Percentiles rank a stretch among this genome's conserved stretches.
Conservation (phyloP, 2,888 invertebrate genomes). For the Crioceris asparagi region DNA sequence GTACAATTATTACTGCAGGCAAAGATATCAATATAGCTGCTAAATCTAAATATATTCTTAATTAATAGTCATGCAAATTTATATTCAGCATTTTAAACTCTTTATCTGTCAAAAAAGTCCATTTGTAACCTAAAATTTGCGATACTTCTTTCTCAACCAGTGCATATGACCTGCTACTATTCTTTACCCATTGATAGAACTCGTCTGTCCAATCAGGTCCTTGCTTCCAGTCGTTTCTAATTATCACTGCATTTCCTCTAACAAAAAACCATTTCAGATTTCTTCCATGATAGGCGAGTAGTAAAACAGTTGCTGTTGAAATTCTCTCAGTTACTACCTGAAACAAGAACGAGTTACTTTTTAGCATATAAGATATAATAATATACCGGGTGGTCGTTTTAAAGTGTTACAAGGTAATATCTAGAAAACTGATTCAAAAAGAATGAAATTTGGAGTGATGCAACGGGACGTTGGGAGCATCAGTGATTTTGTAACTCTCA, state of each 20-base stretch:
- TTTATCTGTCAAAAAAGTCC: slow-evolving; percentile 56
- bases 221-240: slow-evolving; percentile 58
- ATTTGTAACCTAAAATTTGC: slow-evolving; percentile 52
- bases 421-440: too few relatives aligned
- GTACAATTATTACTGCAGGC: too few relatives aligned
- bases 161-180: slow-evolving; percentile 51
- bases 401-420: too few relatives aligned
- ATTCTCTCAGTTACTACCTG: slow-evolving; percentile 64
- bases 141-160: slow-evolving; percentile 57
- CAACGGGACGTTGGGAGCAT: too few relatives aligned
- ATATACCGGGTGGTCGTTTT: too few relatives aligned
- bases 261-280: slow-evolving; percentile 53
- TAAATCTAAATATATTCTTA: too few relatives aligned
- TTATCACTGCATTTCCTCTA: slow-evolving; percentile 59
- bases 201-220: slow-evolving; percentile 56
- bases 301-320: slow-evolving; percentile 63
- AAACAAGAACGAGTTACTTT: too few relatives aligned
- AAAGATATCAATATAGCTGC: too few relatives aligned
- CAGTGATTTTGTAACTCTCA: too few relatives aligned
- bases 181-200: slow-evolving; percentile 55
- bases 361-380: too few relatives aligned
- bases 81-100: slow-evolving; percentile 46
- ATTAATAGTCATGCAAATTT: slow-evolving; percentile 28
- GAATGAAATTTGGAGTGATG: too few relatives aligned
- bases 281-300: slow-evolving; percentile 55